Conservation (phyloP, 2,797 vertebrate species). For the Rallus crepitans region DNA sequence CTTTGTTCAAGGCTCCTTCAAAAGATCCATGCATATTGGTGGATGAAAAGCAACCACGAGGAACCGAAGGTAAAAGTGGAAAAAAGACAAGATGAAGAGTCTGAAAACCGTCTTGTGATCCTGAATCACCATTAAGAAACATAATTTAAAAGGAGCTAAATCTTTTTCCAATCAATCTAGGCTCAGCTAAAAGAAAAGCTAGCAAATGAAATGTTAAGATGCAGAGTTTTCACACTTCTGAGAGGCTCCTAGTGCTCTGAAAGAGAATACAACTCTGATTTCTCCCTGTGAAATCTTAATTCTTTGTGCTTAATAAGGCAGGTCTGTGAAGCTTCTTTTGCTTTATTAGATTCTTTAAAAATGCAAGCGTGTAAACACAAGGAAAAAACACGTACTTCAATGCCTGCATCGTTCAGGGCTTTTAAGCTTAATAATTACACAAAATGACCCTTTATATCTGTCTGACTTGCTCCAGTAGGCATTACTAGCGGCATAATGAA, state of each 20-base stretch:
- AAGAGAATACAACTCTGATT: not conserved
- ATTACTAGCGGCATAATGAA: not conserved
- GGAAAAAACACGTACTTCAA: constrained; percentile 17
- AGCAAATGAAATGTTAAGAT: not conserved
- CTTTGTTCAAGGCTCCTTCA: not conserved
- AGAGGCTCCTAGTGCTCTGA: not conserved
- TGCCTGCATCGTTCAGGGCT: not conserved
- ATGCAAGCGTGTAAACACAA: constrained; percentile 11
- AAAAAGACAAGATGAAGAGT: not conserved
- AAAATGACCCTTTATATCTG: constrained; percentile 57
- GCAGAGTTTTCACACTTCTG: not conserved
- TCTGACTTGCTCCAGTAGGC: constrained; percentile 37
- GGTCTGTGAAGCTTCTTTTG: constrained; percentile 7
- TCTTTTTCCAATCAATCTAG: not conserved
- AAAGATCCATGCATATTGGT: not conserved
- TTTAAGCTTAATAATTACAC: constrained; percentile 52
- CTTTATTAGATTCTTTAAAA: not conserved
- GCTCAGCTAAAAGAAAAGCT: constrained; percentile 4
- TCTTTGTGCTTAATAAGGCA: not conserved
- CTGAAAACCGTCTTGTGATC: not conserved
- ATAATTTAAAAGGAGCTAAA: not conserved
- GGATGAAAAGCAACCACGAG: not conserved
- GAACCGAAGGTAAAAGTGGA: not conserved
- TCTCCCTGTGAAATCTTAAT: constrained; percentile 27
- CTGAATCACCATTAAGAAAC: not conserved